Base-by-base conservation (phyloP, 2,113 vertebrate genomes). In the Euleptes europaea region DNA sequence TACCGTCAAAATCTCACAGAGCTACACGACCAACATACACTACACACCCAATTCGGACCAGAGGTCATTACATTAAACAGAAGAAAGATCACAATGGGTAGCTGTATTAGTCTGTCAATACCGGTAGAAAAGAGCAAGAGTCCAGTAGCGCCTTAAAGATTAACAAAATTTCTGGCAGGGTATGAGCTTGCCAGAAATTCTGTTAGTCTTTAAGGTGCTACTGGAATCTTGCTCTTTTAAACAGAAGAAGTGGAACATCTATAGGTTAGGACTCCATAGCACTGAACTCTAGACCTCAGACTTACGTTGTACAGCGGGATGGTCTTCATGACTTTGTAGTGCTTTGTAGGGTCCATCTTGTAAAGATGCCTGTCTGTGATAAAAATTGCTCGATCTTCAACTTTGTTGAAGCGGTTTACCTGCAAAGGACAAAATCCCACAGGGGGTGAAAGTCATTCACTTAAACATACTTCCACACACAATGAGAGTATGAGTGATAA, bases 321-420 rank as follows among this genome's bases (percentile, higher is more conserved):
- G 90, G 96, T 99, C 96, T 97, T 99, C 99, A 99, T 99, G 89
- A 98, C 97, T 65, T 98, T 98, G 96, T 98, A 99, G 92, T 98
- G 97, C 95, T 97, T 99, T 84, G 97, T 92, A 28, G 99, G 98
- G 86, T 99, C 98, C 98, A 99, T 97, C 96, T 99, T 99, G 90
- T 99, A 99, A 10, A 99, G 95, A 93, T 99, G 99, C 0, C 99
- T 96, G 87, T 99, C 99, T 1, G 98, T 99, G 86, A 99, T 98
- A 93, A 99, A 97, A 91, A 99, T 96, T 0, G 98, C 97, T 74
- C 99, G 95, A 95, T 99, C 96, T 95, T 98, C 98, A 21, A 98
- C 96, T 91, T 98, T 99, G 94, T 97, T 98, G 88, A 99, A 99
- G 88, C 96, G 97, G 95, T 99, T 99, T 88, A 99, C 98, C 99